A percentile compares a stretch with the other conserved stretches of the same genome.
phyloP scores from a whole-genome alignment of 2,113 vertebrate species.

The Elaphurus davidianus region DNA sequence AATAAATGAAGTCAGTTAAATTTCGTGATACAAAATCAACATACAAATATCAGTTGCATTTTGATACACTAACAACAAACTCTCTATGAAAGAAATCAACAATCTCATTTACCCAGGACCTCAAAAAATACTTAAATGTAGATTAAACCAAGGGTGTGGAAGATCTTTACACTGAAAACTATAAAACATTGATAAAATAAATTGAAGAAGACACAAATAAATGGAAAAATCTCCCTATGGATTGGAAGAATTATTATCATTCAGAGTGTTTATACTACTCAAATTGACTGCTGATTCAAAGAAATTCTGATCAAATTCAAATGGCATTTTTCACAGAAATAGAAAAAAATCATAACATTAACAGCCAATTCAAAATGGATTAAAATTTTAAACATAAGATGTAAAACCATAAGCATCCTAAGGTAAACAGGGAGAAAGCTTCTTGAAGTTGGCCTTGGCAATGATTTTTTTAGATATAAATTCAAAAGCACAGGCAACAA shows the following conservation, averaged over 20 bases:
- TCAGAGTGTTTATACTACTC: not conserved
- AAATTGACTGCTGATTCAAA: not conserved
- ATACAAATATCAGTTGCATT: not conserved
- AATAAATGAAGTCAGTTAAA: not conserved
- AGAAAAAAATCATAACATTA: not conserved
- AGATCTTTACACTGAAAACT: not conserved
- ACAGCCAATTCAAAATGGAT: not conserved
- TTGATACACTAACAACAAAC: not conserved
- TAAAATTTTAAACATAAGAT: not conserved
- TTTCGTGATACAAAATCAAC: not conserved
- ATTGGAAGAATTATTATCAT: not conserved
- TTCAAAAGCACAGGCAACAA: not conserved
- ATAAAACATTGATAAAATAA: not conserved
- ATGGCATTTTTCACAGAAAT: not conserved
- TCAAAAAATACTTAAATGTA: not conserved
- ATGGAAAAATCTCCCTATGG: not conserved
- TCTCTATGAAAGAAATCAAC: not conserved
- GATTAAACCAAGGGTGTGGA: not conserved
- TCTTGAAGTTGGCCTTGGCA: not conserved
- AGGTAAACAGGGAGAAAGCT: not conserved
- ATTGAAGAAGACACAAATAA: not conserved
- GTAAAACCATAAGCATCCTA: not conserved
- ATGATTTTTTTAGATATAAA: not conserved
- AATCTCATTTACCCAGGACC: not conserved
- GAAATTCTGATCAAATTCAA: not conserved